Base-by-base conservation (phyloP, 2,888 invertebrate genomes). In the Acronicta aceris region DNA sequence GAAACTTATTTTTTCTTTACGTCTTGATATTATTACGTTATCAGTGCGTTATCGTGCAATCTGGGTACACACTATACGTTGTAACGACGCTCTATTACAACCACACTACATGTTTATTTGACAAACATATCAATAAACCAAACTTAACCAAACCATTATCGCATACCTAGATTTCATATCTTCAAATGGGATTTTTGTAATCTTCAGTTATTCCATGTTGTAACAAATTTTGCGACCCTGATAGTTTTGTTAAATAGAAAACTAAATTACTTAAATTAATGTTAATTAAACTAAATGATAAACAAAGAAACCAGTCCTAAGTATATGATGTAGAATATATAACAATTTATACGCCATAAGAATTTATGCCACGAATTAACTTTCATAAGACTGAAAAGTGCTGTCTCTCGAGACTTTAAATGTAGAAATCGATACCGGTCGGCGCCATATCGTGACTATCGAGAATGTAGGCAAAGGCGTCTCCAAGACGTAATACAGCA, bases 61-160 rank as follows among this genome's bases (percentile, higher is more conserved):
- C 91, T 88, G 87, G 80, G 77, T 83, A 89, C 89, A 88, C 81
- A 83, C 78, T 87, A 88, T 87, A 86, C 83, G 87, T 84, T 91
- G 91, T 91, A 88, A 87, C 87, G 82, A 86, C 78, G 70, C 76
- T 83, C 78, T 81, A 87, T 88, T 90, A 89, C 90, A 89, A 83
- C 75, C 78, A 65, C 80, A 83, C 78, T 78, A 86, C 85, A 83
- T 83, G 84, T 81, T 66, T 81, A 74, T 81, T 74, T 75, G 71
- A 81, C 79, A 79, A 77, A 79, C 68, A 81, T 75, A 76, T 71
- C 72, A 74, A 74, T 79, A 78, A 78, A 62, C 61, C 55, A 53
- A 55, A 49, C n/a, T n/a, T n/a, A n/a, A n/a, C 59, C 55, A 76
- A 52, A 50, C 33, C 50, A 65, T 62, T 74, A 78, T 78, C 78